Evolutionary conservation across 2,113 vertebrate species (phyloP).

Genomic region (Gyps fulvus): DNA sequence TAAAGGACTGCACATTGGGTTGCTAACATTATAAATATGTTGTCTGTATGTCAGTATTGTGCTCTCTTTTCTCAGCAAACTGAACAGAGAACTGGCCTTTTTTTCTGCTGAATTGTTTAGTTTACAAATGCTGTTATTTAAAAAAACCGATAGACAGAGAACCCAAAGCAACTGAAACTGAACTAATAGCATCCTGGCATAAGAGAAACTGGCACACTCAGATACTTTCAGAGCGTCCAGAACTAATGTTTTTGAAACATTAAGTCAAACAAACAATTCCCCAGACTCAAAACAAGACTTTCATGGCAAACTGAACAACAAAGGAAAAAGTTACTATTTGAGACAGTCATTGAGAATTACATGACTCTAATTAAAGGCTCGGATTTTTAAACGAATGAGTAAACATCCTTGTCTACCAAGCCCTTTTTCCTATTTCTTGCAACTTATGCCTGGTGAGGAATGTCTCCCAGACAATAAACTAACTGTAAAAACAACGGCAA

Average conservation of each 20-base stretch:
- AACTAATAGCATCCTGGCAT: not conserved
- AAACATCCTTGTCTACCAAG: not conserved
- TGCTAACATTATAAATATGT: not conserved
- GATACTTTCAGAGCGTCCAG: not conserved
- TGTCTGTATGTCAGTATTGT: not conserved
- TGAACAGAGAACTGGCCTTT: not conserved
- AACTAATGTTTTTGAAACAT: not conserved
- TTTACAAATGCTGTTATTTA: not conserved
- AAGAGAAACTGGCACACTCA: not conserved
- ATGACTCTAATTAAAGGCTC: not conserved
- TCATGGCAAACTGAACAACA: not conserved
- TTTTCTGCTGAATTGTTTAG: not conserved
- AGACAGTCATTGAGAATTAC: not conserved
- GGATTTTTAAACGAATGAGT: not conserved
- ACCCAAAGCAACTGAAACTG: not conserved
- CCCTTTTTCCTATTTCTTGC: not conserved
- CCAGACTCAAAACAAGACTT: not conserved
- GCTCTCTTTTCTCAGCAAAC: not conserved
- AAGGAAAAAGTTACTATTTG: not conserved
- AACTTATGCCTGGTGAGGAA: not conserved
- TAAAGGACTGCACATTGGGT: not conserved
- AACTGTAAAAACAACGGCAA: not conserved
- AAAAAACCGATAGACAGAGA: not conserved
- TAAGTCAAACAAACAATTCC: not conserved
- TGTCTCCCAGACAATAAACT: not conserved